Evolutionary conservation across 2,113 vertebrate genomes (phyloP).

Genomic region (Paramisgurnus dabryanus): DNA sequence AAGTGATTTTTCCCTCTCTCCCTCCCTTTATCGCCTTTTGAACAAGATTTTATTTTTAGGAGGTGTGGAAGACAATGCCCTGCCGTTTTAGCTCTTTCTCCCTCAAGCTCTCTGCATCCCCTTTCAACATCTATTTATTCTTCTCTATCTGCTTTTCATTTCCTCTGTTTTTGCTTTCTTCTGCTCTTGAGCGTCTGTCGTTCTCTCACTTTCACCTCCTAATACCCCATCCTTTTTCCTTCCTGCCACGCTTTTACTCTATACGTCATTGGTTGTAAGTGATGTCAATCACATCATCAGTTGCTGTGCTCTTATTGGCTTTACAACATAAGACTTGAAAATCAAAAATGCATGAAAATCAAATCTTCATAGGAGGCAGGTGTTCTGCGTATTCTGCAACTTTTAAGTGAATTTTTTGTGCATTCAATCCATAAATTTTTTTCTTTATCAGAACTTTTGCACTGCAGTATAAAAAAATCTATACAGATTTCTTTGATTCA

Average conservation of each 20-base stretch:
- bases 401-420: too few species aligned
- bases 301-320: constrained; percentile 64
- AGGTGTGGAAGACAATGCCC: constrained; percentile 66
- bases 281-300: constrained; percentile 59
- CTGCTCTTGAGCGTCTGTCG: constrained; percentile 37
- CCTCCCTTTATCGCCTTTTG: constrained; percentile 20
- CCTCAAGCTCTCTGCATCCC: constrained; percentile 44
- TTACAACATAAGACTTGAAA: too few species aligned
- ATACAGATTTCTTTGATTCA: too few species aligned
- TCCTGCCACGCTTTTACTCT: constrained; percentile 76
- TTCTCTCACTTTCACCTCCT: constrained; percentile 41
- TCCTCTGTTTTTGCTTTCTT: neutral
- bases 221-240: constrained; percentile 48
- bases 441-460: too few species aligned
- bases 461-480: too few species aligned
- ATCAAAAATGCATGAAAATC: too few species aligned
- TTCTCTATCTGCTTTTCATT: constrained; percentile 13
- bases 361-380: too few species aligned
- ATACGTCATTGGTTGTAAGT: constrained; percentile 67
- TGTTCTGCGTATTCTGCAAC: too few species aligned
- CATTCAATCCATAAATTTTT: too few species aligned
- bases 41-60: constrained; percentile 76
- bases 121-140: constrained; percentile 2
- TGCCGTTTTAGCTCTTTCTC: constrained; percentile 34
- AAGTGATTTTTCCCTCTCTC: constrained; percentile 54